phyloP scores from a whole-genome alignment of 2,113 vertebrate species.

The Calypte anna region DNA sequence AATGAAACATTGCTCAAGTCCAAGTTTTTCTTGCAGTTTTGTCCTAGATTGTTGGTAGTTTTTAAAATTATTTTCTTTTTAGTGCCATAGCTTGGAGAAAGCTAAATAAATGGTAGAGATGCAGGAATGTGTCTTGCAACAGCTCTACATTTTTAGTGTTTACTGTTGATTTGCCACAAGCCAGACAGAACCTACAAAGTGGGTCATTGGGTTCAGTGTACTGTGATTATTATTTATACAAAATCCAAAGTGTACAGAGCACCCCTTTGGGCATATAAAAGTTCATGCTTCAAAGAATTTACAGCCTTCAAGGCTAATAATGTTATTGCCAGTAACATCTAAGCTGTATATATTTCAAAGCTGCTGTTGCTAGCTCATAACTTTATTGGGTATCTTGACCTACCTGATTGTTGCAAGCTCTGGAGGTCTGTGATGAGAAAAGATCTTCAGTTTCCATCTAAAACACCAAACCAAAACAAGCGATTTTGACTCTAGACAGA shows the following conservation, averaged over 20 bases:
- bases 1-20: background rate
- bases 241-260: conserved; percentile 24
- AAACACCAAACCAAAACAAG: background rate
- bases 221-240: conserved; percentile 45
- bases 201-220: conserved; percentile 14
- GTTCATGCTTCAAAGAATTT: conserved; percentile 43
- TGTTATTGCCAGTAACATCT: conserved; percentile 30
- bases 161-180: conserved; percentile 27
- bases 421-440: background rate
- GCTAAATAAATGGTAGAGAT: background rate
- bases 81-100: background rate
- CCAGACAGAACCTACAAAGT: conserved; percentile 28
- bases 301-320: conserved; percentile 40
- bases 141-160: conserved; percentile 2
- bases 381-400: background rate
- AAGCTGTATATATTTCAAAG: conserved; percentile 57
- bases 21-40: background rate
- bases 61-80: background rate
- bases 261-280: conserved; percentile 35
- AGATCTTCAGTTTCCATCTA: conserved; percentile 23
- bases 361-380: conserved; percentile 19
- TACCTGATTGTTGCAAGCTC: background rate
- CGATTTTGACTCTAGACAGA: background rate
- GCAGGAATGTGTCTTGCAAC: background rate
- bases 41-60: background rate